phyloP scores from a whole-genome alignment of 1,140 invertebrate species.

The Drosophila pruinosa region DNA sequence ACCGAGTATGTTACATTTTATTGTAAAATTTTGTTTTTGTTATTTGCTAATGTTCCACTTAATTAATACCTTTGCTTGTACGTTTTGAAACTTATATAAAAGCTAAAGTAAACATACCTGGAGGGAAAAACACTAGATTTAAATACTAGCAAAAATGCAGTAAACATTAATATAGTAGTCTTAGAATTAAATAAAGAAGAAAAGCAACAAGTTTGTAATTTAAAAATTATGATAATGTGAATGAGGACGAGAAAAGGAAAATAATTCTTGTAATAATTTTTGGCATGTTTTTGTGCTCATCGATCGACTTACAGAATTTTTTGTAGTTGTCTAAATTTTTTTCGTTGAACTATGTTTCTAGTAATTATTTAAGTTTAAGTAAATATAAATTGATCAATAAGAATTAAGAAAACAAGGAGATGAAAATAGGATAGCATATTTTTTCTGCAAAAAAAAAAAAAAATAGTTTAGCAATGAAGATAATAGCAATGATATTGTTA shows the following conservation, averaged over 20 bases:
- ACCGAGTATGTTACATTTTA: conserved; percentile 20
- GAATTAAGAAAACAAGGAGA: conserved; percentile 33
- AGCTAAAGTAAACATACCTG: conserved; percentile 21
- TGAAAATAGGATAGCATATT: conserved; percentile 47
- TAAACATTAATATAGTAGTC: conserved; percentile 63
- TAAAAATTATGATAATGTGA: background rate
- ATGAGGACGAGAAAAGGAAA: conserved; percentile 8
- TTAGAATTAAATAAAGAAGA: conserved; percentile 38
- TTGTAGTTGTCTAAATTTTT: conserved; percentile 79
- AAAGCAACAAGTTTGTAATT: background rate
- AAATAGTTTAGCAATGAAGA: conserved; percentile 15
- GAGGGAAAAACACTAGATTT: conserved; percentile 40
- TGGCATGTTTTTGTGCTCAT: conserved; percentile 81
- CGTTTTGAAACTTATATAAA: conserved; percentile 9
- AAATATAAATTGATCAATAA: conserved; percentile 33
- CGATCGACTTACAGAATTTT: conserved; percentile 76
- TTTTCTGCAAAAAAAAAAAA: conserved; percentile 37
- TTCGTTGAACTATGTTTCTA: conserved; percentile 72
- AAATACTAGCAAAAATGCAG: conserved; percentile 62
- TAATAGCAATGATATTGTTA: conserved; percentile 20
- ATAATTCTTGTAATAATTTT: conserved; percentile 72
- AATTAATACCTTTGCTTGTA: conserved; percentile 15
- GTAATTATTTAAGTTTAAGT: conserved; percentile 38
- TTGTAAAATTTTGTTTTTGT: conserved; percentile 4
- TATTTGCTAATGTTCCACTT: conserved; percentile 22